Evolutionary conservation across 2,888 invertebrate species (phyloP), one percentile per base, ranked within the genome.

Genomic region (Aproaerema taeniolella): DNA sequence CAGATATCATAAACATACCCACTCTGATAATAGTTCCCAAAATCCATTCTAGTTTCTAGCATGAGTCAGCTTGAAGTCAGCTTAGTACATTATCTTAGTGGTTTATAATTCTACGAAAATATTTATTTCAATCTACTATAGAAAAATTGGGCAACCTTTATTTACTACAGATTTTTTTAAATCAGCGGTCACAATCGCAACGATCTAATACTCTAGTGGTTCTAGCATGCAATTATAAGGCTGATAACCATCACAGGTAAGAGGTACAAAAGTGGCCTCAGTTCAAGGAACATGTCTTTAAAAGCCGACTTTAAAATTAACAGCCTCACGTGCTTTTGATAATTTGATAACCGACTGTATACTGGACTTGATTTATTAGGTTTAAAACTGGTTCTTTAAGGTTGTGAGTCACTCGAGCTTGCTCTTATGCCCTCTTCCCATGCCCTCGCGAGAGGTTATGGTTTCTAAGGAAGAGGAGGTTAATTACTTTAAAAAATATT

Each of bases 271-370:
- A n/a, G n/a, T n/a, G n/a, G n/a, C n/a, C n/a, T 55, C 64, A 62
- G 64, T 81, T 80, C 83, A 76, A 66, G 75, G 80, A 82, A 83
- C 73, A 71, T 67, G 72, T 72, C 79, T 82, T 79, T 74, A 72
- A 69, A 67, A 79, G 78, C 83, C 83, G 81, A 64, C 75, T 63
- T 62, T 58, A 64, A 78, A 83, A 82, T 83, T 82, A 81, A 82
- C 64, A 63, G 70, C 62, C 76, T 74, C 70, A 82, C 83, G 85
- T 83, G 82, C 69, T 64, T 75, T 77, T 82, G 85, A 85, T 86
- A 82, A 80, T 83, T 80, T 85, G 85, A 86, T 86, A 85, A 83
- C 83, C 64, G 67, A 60, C 10, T 58, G 63, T 60, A 56, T 54
- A 47, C 49, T 46, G 53, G 52, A 49, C 72, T 79, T 85, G 83